Evolutionary conservation across 2,888 invertebrate species (phyloP), one percentile per base, ranked within the genome.

Genomic region (Chloromyia formosa): DNA sequence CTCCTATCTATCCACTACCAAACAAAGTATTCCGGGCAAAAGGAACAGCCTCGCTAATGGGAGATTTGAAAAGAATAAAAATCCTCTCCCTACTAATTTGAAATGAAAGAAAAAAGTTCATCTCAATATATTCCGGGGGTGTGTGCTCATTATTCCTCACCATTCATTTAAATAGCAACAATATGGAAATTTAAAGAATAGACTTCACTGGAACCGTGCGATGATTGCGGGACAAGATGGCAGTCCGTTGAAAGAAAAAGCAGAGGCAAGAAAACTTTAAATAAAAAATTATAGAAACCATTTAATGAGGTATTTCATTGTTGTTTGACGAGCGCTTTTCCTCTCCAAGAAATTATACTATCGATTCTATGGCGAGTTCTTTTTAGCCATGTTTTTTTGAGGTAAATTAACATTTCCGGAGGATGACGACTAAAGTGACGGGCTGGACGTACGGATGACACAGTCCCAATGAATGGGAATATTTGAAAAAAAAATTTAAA

Each of bases 271-370:
- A 60, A 23, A 60, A 60, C 22, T 16, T 56, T 18, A 20, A 60
- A 23, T n/a, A 22, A 1, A 14, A 60, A 60, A 60, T 56, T 14
- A 60, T 18, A 20, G 20, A 66, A 45, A 66, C 45, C 22, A 66
- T 66, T 45, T 66, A 66, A 66, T 66, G 66, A 66, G 66, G 45
- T 66, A 62, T 45, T 66, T 66, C 22, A 42, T 66, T 66, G 45
- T 45, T 66, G 49, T 66, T 66, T 66, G 66, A 45, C 45, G 66
- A 60, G 23, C 22, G 60, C 18, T 35, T 61, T 27, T 61, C 35
- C 61, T 35, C 16, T 20, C 18, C 16, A 22, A 27, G 35, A 35
- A 62, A 42, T 42, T 62, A 4, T 62, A 35, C n/a, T 40, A 62
- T 42, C 18, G 62, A 62, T 62, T 42, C 35, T 62, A 40, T 7